Conservation (phyloP, 2,113 vertebrate genomes). For the Arizona elegans region DNA sequence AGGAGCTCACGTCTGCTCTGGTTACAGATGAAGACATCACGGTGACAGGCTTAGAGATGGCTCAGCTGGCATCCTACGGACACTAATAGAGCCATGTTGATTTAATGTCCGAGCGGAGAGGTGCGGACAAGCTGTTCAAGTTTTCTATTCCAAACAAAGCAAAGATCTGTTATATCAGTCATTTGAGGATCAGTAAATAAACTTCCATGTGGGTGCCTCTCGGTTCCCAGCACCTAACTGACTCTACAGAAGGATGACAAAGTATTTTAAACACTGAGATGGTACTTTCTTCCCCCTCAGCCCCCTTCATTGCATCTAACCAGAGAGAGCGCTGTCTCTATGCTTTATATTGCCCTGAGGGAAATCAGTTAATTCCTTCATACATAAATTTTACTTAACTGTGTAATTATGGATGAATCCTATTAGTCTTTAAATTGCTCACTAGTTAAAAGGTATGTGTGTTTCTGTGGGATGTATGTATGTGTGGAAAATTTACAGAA, state of each 20-base stretch:
- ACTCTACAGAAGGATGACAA: conserved; percentile 68
- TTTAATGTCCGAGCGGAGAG: conserved; percentile 90
- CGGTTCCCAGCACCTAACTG: conserved; percentile 67
- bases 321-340: conserved; percentile 58
- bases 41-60: conserved; percentile 94
- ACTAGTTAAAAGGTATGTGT: conserved; percentile 72
- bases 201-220: conserved; percentile 56
- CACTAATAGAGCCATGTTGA: conserved; percentile 92
- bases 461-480: conserved; percentile 28
- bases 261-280: conserved; percentile 60
- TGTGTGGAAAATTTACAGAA: conserved; percentile 54
- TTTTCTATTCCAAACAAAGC: conserved; percentile 82
- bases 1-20: conserved; percentile 94
- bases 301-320: conserved; percentile 26
- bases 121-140: conserved; percentile 86
- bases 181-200: conserved; percentile 78
- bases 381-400: conserved; percentile 82
- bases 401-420: conserved; percentile 74
- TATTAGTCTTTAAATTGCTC: conserved; percentile 66
- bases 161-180: conserved; percentile 73
- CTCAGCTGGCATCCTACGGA: conserved; percentile 97
- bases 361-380: conserved; percentile 72
- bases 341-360: conserved; percentile 70
- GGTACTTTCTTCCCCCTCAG: conserved; percentile 32
- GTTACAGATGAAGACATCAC: conserved; percentile 99